Conservation (phyloP, 2,113 vertebrate genomes). For the Natator depressus region DNA sequence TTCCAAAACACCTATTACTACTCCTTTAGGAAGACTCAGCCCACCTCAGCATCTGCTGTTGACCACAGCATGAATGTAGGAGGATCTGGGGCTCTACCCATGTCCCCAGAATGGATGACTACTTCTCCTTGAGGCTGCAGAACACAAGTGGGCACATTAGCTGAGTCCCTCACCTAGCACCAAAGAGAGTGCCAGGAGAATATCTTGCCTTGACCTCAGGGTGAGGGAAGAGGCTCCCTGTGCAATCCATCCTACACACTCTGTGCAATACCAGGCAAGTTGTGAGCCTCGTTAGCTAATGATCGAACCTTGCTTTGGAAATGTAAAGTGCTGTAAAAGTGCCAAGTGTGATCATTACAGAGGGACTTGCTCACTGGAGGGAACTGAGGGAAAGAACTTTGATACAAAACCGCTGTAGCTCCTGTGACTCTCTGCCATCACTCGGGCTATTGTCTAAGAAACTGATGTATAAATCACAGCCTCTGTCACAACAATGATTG, state of each 20-base stretch:
- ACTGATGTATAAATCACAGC: accelerated
- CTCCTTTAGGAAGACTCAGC: accelerated
- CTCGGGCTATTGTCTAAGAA: background rate
- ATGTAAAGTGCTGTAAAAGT: background rate
- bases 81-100: accelerated
- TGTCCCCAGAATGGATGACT: background rate
- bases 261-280: background rate
- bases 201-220: too few species aligned
- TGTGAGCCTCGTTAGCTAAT: background rate
- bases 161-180: accelerated
- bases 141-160: accelerated
- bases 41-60: accelerated
- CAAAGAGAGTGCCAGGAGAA: accelerated
- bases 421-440: accelerated
- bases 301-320: background rate
- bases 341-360: background rate
- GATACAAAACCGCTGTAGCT: background rate
- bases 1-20: background rate
- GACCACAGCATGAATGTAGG: accelerated
- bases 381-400: background rate
- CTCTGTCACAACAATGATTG: background rate
- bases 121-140: accelerated
- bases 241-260: too few species aligned
- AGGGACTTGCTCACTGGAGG: background rate
- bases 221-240: background rate